Evolutionary conservation across 2,113 vertebrate species (phyloP).

Genomic region (Hemicordylus capensis): DNA sequence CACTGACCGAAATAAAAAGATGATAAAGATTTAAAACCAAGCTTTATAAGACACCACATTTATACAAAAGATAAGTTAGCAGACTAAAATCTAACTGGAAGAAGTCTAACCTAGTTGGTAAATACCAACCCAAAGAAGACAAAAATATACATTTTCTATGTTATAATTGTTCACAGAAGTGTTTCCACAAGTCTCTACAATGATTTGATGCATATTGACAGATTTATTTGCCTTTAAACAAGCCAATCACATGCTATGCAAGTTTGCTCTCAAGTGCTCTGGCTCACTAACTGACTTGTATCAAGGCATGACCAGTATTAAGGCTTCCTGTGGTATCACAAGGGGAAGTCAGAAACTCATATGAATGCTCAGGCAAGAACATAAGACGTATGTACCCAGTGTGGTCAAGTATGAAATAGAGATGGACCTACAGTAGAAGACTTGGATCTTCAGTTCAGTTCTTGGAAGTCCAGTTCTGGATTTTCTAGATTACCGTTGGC

Average conservation of each 20-base stretch:
- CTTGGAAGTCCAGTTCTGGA: not conserved
- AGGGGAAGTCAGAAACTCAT: not conserved
- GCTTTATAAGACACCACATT: not conserved
- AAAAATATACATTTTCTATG: not conserved
- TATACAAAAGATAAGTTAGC: not conserved
- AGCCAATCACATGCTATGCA: not conserved
- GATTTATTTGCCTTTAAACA: not conserved
- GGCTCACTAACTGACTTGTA: not conserved
- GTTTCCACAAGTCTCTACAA: not conserved
- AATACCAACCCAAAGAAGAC: not conserved
- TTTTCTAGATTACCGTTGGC: not conserved
- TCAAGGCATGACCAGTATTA: not conserved
- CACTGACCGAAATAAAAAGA: no score
- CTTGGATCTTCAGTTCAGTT: not conserved
- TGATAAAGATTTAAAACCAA: not conserved
- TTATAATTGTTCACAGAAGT: not conserved
- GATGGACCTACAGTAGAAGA: not conserved
- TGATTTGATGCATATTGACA: not conserved
- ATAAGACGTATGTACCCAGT: not conserved
- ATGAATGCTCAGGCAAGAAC: not conserved
- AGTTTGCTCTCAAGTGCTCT: not conserved
- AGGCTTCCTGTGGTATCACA: not conserved
- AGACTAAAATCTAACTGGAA: not conserved
- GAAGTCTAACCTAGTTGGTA: no score
- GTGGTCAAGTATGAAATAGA: not conserved